Base-by-base conservation (phyloP, 2,113 vertebrate genomes). In the Gymnorhina tibicen region DNA sequence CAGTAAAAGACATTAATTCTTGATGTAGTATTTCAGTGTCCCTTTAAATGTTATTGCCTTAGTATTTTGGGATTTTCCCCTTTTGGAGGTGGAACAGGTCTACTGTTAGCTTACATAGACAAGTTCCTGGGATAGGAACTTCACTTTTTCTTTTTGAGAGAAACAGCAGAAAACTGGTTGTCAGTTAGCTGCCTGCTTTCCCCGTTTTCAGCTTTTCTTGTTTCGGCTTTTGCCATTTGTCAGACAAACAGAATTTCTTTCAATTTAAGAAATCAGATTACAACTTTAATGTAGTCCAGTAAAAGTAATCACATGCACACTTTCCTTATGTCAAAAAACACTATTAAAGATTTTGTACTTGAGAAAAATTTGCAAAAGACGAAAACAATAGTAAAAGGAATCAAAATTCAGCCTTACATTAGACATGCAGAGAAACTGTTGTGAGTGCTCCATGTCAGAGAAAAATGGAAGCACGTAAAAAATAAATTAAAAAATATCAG, bases 41-140 rank as follows among this genome's bases (percentile, higher is more conserved):
- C 3, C 27, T 42, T 82, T 53, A 85, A 14, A 82, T 37, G 23
- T 58, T 23, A 26, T 47, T 59, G 6, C 4, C 16, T 53, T 22
- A 1, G 1, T 3, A 17, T 32, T 30, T 7, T 6, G 1, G 16
- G 21, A 32, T 42, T 49, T 47, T 79, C 26, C 7, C 4, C 9
- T 50, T 73, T 80, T 23, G 27, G 10, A 58, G 7, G 15, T 5
- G 14, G 21, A 56, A 42, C 26, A 49, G 9, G 4, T 44, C 10
- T n/a, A 11, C 27, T 30, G 9, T 42, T 79, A 56, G 15, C 6
- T 44, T 59, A 50, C 3, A 56, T 5, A 72, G 18, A 33, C 5
- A 86, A 80, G 16, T 64, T 91, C 18, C 64, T 77, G 6, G 4
- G 55, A 46, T 27, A 74, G 24, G 13, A 83, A 44, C 5, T 32